Evolutionary conservation across 2,888 invertebrate genomes (phyloP).

Genomic region (Rhaphigaster nebulosa): DNA sequence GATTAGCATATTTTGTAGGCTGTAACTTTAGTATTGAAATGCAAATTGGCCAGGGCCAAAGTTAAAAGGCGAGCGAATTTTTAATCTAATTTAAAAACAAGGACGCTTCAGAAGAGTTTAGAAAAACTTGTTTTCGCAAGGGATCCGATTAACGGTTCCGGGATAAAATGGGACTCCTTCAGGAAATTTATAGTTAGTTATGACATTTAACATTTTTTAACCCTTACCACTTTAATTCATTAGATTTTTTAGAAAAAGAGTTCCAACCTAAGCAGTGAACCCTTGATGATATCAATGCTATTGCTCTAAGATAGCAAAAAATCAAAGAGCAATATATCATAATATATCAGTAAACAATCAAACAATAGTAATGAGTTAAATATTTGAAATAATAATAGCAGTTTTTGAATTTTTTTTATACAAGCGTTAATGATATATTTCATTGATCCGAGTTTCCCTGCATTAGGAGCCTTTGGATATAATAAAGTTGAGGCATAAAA

Average conservation of each 20-base stretch:
- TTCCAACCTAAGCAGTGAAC: no score
- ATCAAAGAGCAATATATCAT: no score
- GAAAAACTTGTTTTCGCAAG: slow-evolving; percentile 17
- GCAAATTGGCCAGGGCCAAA: slow-evolving; percentile 17
- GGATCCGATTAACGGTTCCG: background rate
- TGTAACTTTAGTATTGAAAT: slow-evolving; percentile 32
- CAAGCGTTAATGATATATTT: background rate
- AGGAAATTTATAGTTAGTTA: background rate
- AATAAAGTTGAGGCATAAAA: background rate
- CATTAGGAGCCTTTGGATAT: background rate
- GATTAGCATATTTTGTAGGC: slow-evolving; percentile 26
- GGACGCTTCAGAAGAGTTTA: background rate
- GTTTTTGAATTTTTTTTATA: no score
- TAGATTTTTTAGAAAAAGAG: no score
- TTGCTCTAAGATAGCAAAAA: no score
- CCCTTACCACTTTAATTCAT: background rate
- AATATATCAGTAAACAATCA: no score
- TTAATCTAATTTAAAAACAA: slow-evolving; percentile 44
- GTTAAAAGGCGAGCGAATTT: slow-evolving; percentile 21
- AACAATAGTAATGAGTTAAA: no score
- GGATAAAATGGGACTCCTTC: background rate
- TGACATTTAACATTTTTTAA: background rate
- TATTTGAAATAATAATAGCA: no score
- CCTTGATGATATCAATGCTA: no score
- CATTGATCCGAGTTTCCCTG: background rate